Conservation (phyloP, 2,113 vertebrate species). For the Atrichornis clamosus region DNA sequence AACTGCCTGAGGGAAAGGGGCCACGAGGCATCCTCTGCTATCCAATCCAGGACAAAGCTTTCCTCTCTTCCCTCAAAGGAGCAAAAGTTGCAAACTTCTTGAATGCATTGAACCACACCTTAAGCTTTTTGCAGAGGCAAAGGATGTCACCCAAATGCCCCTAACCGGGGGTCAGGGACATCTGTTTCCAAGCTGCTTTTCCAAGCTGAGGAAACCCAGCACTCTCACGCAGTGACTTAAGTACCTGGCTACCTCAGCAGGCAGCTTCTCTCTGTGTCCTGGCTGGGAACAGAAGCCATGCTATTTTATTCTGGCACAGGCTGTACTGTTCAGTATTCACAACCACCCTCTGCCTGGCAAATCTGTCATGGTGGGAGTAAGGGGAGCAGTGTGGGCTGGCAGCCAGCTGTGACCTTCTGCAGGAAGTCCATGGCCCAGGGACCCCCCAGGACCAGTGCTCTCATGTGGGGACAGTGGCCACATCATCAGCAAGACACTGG, state of each 20-base stretch:
- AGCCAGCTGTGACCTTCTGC: neutral
- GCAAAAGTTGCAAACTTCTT: neutral
- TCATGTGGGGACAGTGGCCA: fast-evolving
- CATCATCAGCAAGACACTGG: neutral
- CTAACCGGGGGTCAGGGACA: neutral
- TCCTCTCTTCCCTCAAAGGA: neutral
- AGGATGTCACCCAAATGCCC: neutral
- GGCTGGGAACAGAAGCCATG: neutral
- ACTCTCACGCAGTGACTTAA: neutral
- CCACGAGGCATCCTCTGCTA: neutral
- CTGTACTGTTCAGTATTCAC: neutral
- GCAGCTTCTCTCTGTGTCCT: neutral
- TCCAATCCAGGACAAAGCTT: neutral
- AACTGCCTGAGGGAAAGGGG: neutral
- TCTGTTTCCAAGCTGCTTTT: neutral
- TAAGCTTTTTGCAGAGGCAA: neutral
- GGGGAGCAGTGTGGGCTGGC: neutral
- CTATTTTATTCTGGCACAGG: neutral
- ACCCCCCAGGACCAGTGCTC: neutral
- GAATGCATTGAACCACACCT: neutral
- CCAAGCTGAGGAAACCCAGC: neutral
- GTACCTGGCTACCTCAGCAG: neutral
- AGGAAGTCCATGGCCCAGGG: neutral
- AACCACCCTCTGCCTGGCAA: neutral
- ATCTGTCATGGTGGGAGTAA: neutral